These are phyloP conservation scores for Parnassius glacialis DNA, from an alignment of 2,888 invertebrate species.

Conservation along the genomic window DNA sequence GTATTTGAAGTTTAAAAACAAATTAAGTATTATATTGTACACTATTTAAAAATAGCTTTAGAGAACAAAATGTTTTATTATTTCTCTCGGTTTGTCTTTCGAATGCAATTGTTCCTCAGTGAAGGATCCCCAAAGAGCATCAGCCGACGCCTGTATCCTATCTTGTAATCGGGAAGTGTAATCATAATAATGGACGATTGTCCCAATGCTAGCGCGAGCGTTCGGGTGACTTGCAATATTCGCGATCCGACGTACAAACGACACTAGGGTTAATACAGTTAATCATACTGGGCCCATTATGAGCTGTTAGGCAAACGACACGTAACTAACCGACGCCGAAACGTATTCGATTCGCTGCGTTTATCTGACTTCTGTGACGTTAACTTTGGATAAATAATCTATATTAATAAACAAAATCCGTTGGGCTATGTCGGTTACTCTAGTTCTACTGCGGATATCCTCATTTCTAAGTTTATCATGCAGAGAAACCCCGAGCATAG, in stretches of 20 bases:
- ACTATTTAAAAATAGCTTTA: no score
- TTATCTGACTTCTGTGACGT: slow-evolving; percentile 56
- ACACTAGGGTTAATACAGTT: slow-evolving; percentile 76
- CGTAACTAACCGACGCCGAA: slow-evolving; percentile 73
- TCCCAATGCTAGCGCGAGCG: slow-evolving; percentile 34
- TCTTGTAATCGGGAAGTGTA: slow-evolving; percentile 48
- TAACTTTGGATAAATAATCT: slow-evolving; percentile 28
- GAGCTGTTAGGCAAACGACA: slow-evolving; percentile 72
- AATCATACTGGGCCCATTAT: slow-evolving; percentile 73
- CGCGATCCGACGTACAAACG: slow-evolving; percentile 52
- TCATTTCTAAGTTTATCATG: no score
- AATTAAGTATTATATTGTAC: no score
- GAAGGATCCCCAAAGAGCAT: slow-evolving; percentile 33
- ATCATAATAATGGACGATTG: slow-evolving; percentile 43
- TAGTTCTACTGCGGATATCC: no score
- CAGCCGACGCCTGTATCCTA: slow-evolving; percentile 44
- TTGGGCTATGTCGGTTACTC: no score
- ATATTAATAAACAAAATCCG: no score
- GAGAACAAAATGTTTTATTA: no score
- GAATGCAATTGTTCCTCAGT: slow-evolving; percentile 22
- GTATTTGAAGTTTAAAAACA: no score
- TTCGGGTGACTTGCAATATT: slow-evolving; percentile 67
- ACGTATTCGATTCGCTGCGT: slow-evolving; percentile 72
- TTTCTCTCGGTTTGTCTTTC: neutral
- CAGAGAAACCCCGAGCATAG: no score